Base-by-base conservation (phyloP, 2,797 vertebrate genomes). In the Ambastaia sidthimunki region DNA sequence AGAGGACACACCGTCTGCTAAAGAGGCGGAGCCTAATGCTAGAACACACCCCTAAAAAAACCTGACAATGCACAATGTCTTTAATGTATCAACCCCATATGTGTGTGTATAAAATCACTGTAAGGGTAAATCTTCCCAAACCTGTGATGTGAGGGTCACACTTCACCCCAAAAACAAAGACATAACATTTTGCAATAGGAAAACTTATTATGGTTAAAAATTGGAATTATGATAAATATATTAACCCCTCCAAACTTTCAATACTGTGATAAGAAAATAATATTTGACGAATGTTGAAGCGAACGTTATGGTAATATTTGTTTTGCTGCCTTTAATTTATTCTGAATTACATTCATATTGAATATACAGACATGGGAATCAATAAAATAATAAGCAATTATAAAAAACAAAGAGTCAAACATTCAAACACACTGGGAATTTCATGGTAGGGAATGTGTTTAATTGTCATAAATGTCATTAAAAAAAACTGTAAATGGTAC, bases 1-100 rank as follows among this genome's bases (percentile, higher is more conserved):
- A 83, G 88, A 90, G 91, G 41, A 11, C 10, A 44, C 41, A 11
- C 9, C 41, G 41, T 7, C 41, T 44, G 41, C 41, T 91, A 91
- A 88, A 91, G 90, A 88, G 87, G 87, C 21, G 77, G 50, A 34
- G 74, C 89, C 89, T 82, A 72, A 75, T 52, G 83, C 83, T 85
- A 82, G 88, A 85, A 89, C 66, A 68, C 59, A 15, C 23, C 67
- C 41, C 7, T 31, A n/a, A 25, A 62, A n/a, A 47, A 52, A 68
- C 66, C 68, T 78, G 76, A 50, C 47, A 21, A 71, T 18, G 63
- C n/a, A 44, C 41, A 44, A 44, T 44, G 41, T 80, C 85, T 76
- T 80, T 60, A 54, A 60, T 62, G 72, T 52, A 28, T 11, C 48
- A 78, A 37, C 34, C 83, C n/a, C n/a, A 59, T 65, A 50, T 80